A percentile compares a stretch with the other conserved stretches of the same genome.
Conservation (phyloP, 2,888 invertebrate species). For the Pyrrhosoma nymphula region DNA sequence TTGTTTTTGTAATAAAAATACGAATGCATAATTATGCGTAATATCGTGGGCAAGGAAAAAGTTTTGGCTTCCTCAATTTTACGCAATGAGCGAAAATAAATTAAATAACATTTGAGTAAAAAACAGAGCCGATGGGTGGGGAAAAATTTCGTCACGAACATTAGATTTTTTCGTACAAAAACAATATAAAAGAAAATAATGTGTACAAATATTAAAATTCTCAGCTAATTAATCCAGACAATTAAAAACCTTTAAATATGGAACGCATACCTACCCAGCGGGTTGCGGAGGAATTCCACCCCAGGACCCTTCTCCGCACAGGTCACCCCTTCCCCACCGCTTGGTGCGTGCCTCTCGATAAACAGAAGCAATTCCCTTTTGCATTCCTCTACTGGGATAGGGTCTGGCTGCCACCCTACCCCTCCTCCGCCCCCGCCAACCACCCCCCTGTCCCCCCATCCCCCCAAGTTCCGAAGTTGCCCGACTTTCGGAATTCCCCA, state of each 20-base stretch:
- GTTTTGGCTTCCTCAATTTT: background rate
- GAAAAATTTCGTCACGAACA: background rate
- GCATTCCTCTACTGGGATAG: background rate
- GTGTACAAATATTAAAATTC: background rate
- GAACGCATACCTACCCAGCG: background rate
- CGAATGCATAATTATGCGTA: background rate
- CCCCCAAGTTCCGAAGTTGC: background rate
- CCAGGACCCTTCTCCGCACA: background rate
- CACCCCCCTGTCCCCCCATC: background rate
- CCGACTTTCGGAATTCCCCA: background rate
- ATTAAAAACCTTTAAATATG: slow-evolving; percentile 16
- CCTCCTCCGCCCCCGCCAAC: background rate
- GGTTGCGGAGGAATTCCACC: background rate
- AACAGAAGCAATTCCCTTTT: slow-evolving; percentile 12
- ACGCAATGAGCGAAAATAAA: background rate
- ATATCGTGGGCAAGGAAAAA: background rate
- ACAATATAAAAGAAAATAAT: background rate
- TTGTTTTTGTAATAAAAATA: background rate
- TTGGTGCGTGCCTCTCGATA: background rate
- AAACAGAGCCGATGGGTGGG: no score
- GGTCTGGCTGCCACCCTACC: background rate
- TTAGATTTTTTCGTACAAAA: background rate
- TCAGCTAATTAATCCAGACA: background rate
- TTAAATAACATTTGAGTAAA: background rate
- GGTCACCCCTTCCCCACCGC: background rate